Evolutionary conservation across 1,140 invertebrate genomes (phyloP), one percentile per base, ranked within the genome.

Genomic region (Kradibia gibbosae): DNA sequence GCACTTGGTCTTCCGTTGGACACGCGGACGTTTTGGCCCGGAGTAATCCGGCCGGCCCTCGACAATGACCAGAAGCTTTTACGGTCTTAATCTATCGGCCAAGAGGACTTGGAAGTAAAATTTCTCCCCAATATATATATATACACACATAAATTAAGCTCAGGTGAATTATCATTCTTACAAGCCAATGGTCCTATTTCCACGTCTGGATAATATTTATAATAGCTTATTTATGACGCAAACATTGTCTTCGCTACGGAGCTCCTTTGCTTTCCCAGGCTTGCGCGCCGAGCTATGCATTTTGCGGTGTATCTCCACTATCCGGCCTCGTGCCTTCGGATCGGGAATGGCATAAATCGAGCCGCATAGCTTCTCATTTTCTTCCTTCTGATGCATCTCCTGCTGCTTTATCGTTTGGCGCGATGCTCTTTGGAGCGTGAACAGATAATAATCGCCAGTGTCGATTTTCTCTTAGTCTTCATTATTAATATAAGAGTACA

Each of bases 271-370:
- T 39, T 39, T 39, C 62, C 34, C 62, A 53, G 34, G 34, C 8
- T n/a, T 17, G n/a, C 17, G 11, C n/a, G n/a, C 62, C 34, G n/a
- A 39, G 34, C 34, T 1, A 67, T 67, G 34, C 62, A 67, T n/a
- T 34, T 36, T 39, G 3, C 20, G 17, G 20, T 67, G 11, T 39
- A 62, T 79, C 45, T 45, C 22, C 28, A 10, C 45, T 17, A 70
- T 78, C 45, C 67, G 42, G 53, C 34, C n/a, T 39, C 22, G 67
- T 31, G 50, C 45, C 50, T n/a, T 15, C 36, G 22, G n/a, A n/a
- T 17, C 42, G 5, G 34, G 17, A 67, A 36, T 36, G 28, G 42
- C 67, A 71, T 79, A 79, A 70, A 71, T 71, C 77, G 48, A 79
- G 77, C 31, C 50, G n/a, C 45, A 15, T 48, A 50, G 45, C n/a